Conservation (phyloP, 2,113 vertebrate species). For the Speoplatyrhinus poulsoni region DNA sequence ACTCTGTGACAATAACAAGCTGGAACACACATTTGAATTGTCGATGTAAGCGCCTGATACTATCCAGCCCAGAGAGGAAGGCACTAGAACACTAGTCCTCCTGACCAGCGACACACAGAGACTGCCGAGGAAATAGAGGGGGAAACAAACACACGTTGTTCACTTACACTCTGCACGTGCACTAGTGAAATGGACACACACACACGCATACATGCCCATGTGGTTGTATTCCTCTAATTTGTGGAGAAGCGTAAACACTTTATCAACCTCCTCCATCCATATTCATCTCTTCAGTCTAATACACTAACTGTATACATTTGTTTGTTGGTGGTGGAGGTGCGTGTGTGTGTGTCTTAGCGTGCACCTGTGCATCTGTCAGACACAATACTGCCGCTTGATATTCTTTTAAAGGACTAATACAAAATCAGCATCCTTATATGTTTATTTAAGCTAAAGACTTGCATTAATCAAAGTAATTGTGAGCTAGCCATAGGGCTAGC, state of each 20-base stretch:
- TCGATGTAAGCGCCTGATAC: background rate
- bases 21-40: slow-evolving; percentile 8
- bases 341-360: slow-evolving; percentile 28
- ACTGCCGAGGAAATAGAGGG: background rate
- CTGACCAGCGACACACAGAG: slow-evolving; percentile 2
- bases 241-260: slow-evolving; percentile 15
- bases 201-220: background rate
- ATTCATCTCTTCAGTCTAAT: slow-evolving; percentile 55
- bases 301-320: background rate
- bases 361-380: background rate
- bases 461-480: no score
- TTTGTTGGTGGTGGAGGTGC: no score
- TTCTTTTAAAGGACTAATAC: no score
- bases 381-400: no score
- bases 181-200: background rate
- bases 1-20: slow-evolving; percentile 51
- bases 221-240: slow-evolving; percentile 32
- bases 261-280: slow-evolving; percentile 35
- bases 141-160: background rate
- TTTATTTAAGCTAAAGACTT: no score
- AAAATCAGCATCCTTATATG: no score
- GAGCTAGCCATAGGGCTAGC: no score
- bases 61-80: background rate
- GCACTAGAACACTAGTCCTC: slow-evolving; percentile 20
- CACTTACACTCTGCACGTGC: background rate